phyloP scores from a whole-genome alignment of 2,797 vertebrate species.

The Enteromius fasciolatus region DNA sequence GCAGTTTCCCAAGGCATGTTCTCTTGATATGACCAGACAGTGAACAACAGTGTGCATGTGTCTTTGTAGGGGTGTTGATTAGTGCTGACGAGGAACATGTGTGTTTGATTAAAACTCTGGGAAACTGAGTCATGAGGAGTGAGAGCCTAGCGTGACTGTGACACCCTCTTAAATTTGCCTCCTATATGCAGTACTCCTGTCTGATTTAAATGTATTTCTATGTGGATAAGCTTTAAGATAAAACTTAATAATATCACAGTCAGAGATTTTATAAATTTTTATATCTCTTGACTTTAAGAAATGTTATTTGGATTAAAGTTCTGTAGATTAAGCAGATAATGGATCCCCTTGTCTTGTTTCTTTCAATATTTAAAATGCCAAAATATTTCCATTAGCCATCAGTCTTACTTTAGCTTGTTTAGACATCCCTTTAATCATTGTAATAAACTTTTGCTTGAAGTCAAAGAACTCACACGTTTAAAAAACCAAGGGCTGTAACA shows the following conservation, averaged over 20 bases:
- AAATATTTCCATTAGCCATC: background rate
- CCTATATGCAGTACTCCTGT: background rate
- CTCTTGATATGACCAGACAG: background rate
- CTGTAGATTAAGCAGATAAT: slow-evolving; percentile 5
- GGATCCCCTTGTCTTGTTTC: background rate
- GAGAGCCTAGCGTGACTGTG: background rate
- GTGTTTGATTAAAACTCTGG: slow-evolving; percentile 1
- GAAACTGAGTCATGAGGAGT: background rate
- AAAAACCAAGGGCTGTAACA: background rate
- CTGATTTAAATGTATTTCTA: background rate
- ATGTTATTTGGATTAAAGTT: background rate
- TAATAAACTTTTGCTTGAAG: background rate
- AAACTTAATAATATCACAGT: background rate
- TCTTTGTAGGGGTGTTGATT: background rate
- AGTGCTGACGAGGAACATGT: background rate
- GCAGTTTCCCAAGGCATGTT: background rate
- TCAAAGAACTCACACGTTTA: background rate
- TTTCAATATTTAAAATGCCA: background rate
- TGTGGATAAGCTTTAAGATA: background rate
- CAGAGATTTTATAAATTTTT: background rate
- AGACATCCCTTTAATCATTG: background rate
- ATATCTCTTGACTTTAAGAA: background rate
- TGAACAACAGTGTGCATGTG: background rate
- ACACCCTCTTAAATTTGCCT: background rate
- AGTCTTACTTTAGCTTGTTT: background rate